A percentile compares a stretch with the other conserved stretches of the same genome.
These are phyloP conservation scores for Dolichopus griseipennis DNA, from an alignment of 2,888 invertebrate species.

Conservation along the genomic window DNA sequence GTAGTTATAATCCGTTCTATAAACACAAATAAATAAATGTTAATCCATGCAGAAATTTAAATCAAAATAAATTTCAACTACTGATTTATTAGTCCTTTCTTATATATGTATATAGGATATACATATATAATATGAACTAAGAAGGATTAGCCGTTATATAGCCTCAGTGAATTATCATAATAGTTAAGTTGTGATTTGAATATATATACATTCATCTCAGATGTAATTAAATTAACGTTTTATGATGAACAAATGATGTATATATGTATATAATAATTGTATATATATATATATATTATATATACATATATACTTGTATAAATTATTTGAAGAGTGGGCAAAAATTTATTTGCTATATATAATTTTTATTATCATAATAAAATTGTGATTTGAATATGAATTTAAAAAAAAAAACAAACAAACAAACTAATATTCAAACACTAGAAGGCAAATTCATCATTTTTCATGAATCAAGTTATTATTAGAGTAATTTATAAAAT, in stretches of 20 bases:
- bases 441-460: too few relatives aligned
- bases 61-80: neutral
- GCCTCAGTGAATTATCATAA: conserved; percentile 1
- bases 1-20: too few relatives aligned
- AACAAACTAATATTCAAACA: too few relatives aligned
- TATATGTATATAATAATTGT: too few relatives aligned
- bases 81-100: neutral
- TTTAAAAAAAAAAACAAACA: neutral
- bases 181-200: neutral
- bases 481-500: too few relatives aligned
- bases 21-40: neutral
- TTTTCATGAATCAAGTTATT: too few relatives aligned
- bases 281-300: too few relatives aligned
- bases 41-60: neutral
- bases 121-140: too few relatives aligned
- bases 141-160: neutral
- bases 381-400: conserved; percentile 4
- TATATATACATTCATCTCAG: neutral
- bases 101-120: neutral
- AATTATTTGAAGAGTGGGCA: too few relatives aligned
- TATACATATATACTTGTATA: too few relatives aligned
- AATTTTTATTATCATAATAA: neutral
- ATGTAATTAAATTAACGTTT: neutral
- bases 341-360: too few relatives aligned
- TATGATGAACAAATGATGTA: too few relatives aligned